Percentiles rank a stretch among this genome's conserved stretches.
Conservation (phyloP, 2,113 vertebrate species). For the Oostethus manadensis region DNA sequence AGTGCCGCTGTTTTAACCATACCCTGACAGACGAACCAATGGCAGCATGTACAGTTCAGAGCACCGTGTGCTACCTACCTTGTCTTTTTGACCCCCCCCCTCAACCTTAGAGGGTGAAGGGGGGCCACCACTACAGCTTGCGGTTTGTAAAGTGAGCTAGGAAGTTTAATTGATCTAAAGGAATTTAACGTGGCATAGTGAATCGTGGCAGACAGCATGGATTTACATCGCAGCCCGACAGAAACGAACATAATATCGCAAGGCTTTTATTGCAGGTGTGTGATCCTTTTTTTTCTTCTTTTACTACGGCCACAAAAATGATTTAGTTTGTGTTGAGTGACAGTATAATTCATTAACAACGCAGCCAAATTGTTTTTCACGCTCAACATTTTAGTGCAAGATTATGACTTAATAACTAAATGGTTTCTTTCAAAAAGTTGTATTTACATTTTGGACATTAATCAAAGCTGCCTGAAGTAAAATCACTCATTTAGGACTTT, state of each 20-base stretch:
- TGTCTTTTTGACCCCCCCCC: conserved; percentile 53
- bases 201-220: conserved; percentile 73
- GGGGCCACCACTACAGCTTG: conserved; percentile 63
- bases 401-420: conserved; percentile 4
- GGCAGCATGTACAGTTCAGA: conserved; percentile 56
- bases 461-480: conserved; percentile 29
- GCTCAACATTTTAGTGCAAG: conserved; percentile 17
- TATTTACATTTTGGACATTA: conserved; percentile 11
- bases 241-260: conserved; percentile 75
- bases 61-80: conserved; percentile 35
- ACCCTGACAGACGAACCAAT: conserved; percentile 44
- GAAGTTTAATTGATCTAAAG: conserved; percentile 79
- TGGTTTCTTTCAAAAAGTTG: not conserved
- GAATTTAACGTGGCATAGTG: conserved; percentile 79
- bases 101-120: conserved; percentile 33
- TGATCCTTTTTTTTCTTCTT: conserved; percentile 54
- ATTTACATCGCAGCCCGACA: conserved; percentile 70
- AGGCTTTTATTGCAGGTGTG: conserved; percentile 66
- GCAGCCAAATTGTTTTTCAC: conserved; percentile 36
- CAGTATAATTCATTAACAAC: conserved; percentile 56
- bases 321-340: conserved; percentile 72
- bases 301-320: conserved; percentile 76
- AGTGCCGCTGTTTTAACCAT: conserved; percentile 22
- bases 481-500: conserved; percentile 43
- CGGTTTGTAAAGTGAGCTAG: conserved; percentile 77